Conservation (phyloP, 2,113 vertebrate species). For the Vanacampus margaritifer region DNA sequence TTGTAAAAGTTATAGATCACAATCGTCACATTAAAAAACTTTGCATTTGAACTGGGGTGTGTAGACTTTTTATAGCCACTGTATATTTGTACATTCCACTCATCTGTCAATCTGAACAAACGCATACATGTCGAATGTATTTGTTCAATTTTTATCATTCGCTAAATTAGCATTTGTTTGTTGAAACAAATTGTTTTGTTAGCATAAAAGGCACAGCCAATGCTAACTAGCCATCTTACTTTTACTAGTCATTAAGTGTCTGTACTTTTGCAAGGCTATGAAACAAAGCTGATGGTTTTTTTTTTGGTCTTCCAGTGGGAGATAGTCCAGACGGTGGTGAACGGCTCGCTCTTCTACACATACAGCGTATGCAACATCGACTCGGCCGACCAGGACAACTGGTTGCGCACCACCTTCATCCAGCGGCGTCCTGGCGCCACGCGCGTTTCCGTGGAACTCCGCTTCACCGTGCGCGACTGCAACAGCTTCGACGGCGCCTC, state of each 20-base stretch:
- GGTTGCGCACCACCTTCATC: conserved; percentile 96
- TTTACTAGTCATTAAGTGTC: conserved; percentile 21
- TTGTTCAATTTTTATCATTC: no score
- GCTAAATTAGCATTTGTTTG: no score
- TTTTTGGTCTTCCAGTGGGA: conserved; percentile 81
- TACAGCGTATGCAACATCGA: conserved; percentile 91
- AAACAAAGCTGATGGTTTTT: conserved; percentile 3
- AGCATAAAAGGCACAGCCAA: no score
- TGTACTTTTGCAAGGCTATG: neutral
- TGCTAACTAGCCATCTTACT: no score
- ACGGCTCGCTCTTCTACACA: conserved; percentile 85
- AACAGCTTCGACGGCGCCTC: conserved; percentile 84
- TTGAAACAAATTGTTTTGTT: no score
- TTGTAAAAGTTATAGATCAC: no score
- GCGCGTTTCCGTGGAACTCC: conserved; percentile 88
- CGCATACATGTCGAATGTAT: no score
- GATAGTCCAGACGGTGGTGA: conserved; percentile 86
- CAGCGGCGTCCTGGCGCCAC: conserved; percentile 79
- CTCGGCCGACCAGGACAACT: conserved; percentile 90
- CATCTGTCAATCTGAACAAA: no score
- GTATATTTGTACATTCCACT: no score
- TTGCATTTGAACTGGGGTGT: no score
- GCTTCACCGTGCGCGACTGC: conserved; percentile 89
- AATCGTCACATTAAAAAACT: no score
- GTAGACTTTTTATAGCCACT: no score